Percentiles rank a stretch among this genome's conserved stretches.
These are phyloP conservation scores for Eledone cirrhosa DNA, from an alignment of 2,888 invertebrate genomes.

Conservation along the genomic window DNA sequence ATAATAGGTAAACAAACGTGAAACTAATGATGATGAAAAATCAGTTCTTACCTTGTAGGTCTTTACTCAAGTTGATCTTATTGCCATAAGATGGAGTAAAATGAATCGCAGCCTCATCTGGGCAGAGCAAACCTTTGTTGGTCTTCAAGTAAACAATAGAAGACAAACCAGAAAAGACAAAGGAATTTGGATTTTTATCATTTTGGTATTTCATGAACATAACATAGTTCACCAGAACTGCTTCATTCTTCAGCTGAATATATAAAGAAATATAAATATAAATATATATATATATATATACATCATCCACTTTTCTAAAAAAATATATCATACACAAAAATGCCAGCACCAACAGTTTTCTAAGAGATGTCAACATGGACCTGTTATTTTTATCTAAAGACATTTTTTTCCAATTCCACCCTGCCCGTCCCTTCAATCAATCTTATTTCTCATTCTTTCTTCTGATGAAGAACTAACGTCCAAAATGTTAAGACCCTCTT, in stretches of 20 bases:
- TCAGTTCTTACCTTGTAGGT: slow-evolving; percentile 48
- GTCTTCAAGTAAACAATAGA: slow-evolving; percentile 51
- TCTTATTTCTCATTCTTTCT: too few species aligned
- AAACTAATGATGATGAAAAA: not conserved
- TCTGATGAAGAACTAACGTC: too few species aligned
- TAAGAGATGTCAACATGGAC: too few species aligned
- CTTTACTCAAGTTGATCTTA: slow-evolving; percentile 42
- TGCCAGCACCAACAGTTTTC: too few species aligned
- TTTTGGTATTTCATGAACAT: slow-evolving; percentile 57
- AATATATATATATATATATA: too few species aligned
- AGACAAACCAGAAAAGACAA: slow-evolving; percentile 53
- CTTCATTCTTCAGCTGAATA: slow-evolving; percentile 46
- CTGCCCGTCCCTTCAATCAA: too few species aligned
- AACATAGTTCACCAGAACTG: slow-evolving; percentile 56
- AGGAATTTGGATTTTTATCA: slow-evolving; percentile 46
- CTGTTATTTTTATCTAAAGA: too few species aligned
- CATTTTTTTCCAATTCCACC: too few species aligned
- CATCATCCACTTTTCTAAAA: too few species aligned
- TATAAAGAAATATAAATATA: not conserved
- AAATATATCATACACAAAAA: too few species aligned
- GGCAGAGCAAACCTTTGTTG: slow-evolving; percentile 56
- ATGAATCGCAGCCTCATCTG: slow-evolving; percentile 51
- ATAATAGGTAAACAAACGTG: not conserved
- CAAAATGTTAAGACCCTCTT: too few species aligned
- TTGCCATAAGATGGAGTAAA: slow-evolving; percentile 55